Conservation (phyloP, 2,797 vertebrate genomes). For the Merluccius polli region DNA sequence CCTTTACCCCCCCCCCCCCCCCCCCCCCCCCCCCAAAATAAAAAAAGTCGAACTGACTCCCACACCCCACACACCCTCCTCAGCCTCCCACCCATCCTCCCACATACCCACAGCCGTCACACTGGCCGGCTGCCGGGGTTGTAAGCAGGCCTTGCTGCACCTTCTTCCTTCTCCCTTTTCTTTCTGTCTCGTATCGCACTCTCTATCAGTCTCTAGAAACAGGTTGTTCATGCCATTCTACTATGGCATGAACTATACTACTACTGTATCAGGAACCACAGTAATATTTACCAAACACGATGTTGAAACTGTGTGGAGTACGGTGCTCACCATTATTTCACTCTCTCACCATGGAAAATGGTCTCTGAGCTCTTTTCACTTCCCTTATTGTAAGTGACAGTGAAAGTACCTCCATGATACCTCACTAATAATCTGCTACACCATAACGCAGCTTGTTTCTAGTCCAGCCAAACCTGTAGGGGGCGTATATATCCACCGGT, state of each 20-base stretch:
- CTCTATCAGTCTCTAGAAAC: not conserved
- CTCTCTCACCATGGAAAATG: not conserved
- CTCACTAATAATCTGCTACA: not conserved
- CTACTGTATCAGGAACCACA: not conserved
- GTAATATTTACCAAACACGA: not conserved
- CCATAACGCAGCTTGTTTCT: not conserved
- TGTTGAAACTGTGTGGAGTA: not conserved
- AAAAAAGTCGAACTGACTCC: not conserved
- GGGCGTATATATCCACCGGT: not conserved
- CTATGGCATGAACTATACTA: too few species aligned
- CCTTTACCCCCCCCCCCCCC: conserved; percentile 19
- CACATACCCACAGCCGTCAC: conserved; percentile 5
- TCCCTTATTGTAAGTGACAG: not conserved
- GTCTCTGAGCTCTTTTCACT: not conserved
- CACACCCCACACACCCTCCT: conserved; percentile 15
- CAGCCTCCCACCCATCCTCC: not conserved
- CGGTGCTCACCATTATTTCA: not conserved
- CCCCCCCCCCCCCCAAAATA: conserved; percentile 13
- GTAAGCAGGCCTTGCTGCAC: conserved; percentile 15
- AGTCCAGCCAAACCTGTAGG: not conserved
- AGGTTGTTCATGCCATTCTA: not conserved
- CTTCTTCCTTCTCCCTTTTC: conserved; percentile 3
- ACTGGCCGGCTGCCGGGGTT: conserved; percentile 20
- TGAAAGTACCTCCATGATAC: not conserved
- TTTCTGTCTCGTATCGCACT: not conserved